Base-by-base conservation (phyloP, 2,888 invertebrate species). In the Phengaris arion region DNA sequence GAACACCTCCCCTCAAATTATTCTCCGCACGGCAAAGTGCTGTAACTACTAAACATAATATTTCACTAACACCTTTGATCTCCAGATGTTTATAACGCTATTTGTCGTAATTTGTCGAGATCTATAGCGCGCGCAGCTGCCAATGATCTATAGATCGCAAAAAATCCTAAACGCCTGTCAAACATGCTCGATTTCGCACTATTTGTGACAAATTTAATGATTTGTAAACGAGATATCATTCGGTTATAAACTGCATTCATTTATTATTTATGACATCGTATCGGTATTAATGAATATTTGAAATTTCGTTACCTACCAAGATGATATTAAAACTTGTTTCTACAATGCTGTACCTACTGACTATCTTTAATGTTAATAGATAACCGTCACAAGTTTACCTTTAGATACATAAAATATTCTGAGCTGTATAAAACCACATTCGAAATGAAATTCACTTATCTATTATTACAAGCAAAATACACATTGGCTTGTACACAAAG, bases 91-190 rank as follows among this genome's bases (percentile, higher is more conserved):
- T 78, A 80, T 81, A 81, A 77, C 78, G 78, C 81, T 83, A 81
- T 83, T 81, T 77, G 80, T 80, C 80, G 80, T 83, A 83, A 85
- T 85, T 85, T 85, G 84, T 83, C 64, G 64, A 64, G 22, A 59
- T 59, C 59, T 9, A 54, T 12, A 54, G 45, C 46, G 3, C 69
- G 8, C 13, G 54, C 72, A 72, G 51, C 72, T 72, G 72, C 72
- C 72, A 13, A 64, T 64, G 64, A 64, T 64, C 64, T 64, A 64
- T 45, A 64, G 64, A 64, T 64, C 64, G 64, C 64, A 64, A 64
- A 64, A 64, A 45, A 64, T 45, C 64, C 64, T 64, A 64, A 64
- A 64, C 64, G 64, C 64, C 64, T 12, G 64, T 64, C 64, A 64
- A 64, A 64, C 64, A 64, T 64, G 64, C 64, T 76, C 76, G 74